Evolutionary conservation across 2,113 vertebrate species (phyloP).

Genomic region (Manacus vitellinus): DNA sequence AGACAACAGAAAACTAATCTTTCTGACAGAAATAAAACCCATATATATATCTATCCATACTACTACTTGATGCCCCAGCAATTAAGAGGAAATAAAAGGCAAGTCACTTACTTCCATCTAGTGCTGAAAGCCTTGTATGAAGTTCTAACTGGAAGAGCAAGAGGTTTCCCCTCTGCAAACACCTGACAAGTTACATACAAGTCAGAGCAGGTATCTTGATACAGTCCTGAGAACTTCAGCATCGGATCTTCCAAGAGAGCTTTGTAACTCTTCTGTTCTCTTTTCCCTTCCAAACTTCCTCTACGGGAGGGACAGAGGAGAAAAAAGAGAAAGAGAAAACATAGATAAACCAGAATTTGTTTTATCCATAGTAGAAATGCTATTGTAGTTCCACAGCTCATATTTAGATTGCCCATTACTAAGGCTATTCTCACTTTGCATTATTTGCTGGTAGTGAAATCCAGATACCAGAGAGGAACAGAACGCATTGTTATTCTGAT

Average conservation of each 20-base stretch:
- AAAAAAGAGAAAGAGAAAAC: neutral
- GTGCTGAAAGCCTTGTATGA: conserved; percentile 99
- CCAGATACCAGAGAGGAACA: neutral
- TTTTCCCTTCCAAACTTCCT: conserved; percentile 96
- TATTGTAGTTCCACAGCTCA: neutral
- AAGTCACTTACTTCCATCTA: conserved; percentile 93
- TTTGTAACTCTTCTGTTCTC: conserved; percentile 96
- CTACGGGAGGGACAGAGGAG: conserved; percentile 9
- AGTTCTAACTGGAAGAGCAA: conserved; percentile 93
- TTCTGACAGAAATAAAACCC: neutral
- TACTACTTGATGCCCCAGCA: neutral
- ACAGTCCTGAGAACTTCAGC: conserved; percentile 94
- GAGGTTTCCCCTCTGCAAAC: conserved; percentile 95
- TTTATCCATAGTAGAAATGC: neutral
- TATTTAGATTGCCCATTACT: neutral
- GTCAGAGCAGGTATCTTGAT: conserved; percentile 96
- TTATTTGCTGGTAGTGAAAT: neutral
- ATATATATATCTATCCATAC: neutral
- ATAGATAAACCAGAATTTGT: neutral
- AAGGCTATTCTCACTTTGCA: neutral
- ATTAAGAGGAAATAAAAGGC: neutral
- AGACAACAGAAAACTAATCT: neutral
- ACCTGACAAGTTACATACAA: conserved; percentile 97
- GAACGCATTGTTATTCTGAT: neutral
- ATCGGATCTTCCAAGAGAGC: conserved; percentile 92